Evolutionary conservation across 2,888 invertebrate species (phyloP).

Genomic region (Erynnis tages): DNA sequence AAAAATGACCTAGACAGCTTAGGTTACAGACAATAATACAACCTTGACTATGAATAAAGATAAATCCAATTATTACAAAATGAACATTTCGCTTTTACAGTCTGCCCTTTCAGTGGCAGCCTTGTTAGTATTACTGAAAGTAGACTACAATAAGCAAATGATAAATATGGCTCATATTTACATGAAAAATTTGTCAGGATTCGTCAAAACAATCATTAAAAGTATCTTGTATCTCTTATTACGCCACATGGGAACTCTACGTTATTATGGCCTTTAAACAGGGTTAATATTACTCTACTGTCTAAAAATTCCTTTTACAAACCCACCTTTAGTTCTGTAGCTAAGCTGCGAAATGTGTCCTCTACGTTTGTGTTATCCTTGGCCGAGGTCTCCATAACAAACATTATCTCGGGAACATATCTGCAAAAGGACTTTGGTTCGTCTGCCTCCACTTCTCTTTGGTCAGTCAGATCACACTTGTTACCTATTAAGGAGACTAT

Average conservation of each 20-base stretch:
- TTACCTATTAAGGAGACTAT: constrained; percentile 95
- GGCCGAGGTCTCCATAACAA: constrained; percentile 94
- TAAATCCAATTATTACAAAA: not conserved
- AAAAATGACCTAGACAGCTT: too few species aligned
- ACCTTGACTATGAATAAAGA: not conserved
- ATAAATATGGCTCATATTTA: too few species aligned
- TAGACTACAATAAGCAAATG: too few species aligned
- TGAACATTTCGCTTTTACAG: not conserved
- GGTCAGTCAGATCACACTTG: constrained; percentile 91
- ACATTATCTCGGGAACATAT: constrained; percentile 92
- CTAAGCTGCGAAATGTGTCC: constrained; percentile 92
- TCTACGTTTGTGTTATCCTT: constrained; percentile 96
- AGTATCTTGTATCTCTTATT: too few species aligned
- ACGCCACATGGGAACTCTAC: too few species aligned
- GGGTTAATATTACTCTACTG: too few species aligned
- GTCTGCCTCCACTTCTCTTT: constrained; percentile 91
- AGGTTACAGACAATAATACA: not conserved
- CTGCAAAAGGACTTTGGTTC: constrained; percentile 94
- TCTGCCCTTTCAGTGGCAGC: not conserved
- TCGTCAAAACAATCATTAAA: too few species aligned
- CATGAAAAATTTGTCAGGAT: too few species aligned
- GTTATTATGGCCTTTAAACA: too few species aligned
- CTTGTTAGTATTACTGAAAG: too few species aligned
- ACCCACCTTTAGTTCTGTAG: constrained; percentile 94
- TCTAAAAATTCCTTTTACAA: too few species aligned